Conservation (phyloP, 2,113 vertebrate genomes). For the Leptocoma aspasia region DNA sequence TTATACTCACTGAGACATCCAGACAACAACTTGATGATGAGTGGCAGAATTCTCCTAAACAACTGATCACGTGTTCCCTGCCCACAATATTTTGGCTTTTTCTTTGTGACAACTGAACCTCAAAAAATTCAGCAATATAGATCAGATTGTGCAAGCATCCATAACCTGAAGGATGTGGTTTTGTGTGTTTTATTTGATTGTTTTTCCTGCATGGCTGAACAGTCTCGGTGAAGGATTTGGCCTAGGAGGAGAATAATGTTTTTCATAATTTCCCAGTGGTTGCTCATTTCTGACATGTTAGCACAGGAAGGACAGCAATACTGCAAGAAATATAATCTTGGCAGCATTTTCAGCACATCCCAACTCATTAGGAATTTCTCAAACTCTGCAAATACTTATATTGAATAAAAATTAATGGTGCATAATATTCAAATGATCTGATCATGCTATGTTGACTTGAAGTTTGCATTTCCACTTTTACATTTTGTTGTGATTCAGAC, state of each 20-base stretch:
- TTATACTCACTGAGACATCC: background rate
- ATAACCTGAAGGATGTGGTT: slow-evolving; percentile 5
- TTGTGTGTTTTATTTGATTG: background rate
- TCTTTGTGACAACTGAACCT: background rate
- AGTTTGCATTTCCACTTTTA: background rate
- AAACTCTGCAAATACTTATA: background rate
- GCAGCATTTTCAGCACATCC: background rate
- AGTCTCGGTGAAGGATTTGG: slow-evolving; percentile 1
- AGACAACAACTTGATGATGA: background rate
- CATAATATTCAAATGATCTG: background rate
- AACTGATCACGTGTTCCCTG: background rate
- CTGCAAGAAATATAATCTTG: background rate
- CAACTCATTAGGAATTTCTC: background rate
- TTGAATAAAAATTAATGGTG: background rate
- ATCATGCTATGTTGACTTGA: background rate
- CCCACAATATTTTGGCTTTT: background rate
- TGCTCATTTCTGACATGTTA: background rate
- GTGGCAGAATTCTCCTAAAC: background rate
- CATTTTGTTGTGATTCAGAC: background rate
- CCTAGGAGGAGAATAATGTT: background rate
- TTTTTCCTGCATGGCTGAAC: background rate
- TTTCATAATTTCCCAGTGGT: slow-evolving; percentile 7
- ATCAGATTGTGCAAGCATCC: background rate
- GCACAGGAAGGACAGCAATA: background rate
- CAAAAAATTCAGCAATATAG: background rate